Evolutionary conservation across 2,797 vertebrate species (phyloP).

Genomic region (Scolopax bukidnonensis): DNA sequence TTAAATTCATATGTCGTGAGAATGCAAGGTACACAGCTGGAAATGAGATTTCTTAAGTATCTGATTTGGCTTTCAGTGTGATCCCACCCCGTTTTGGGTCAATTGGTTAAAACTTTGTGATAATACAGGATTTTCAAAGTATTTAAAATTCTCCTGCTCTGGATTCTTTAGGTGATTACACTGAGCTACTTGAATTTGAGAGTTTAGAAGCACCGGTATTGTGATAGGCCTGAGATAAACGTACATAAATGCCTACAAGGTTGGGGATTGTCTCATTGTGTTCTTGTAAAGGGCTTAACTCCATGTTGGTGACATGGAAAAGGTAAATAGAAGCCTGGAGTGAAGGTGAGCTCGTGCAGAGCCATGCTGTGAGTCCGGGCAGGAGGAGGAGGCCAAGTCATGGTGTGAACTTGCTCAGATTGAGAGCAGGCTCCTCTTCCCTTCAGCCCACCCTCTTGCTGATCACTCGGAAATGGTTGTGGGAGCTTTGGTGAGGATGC

Average conservation of each 20-base stretch:
- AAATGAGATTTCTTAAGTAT: neutral
- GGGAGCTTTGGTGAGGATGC: fast-evolving
- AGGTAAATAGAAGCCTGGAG: fast-evolving
- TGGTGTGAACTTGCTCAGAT: neutral
- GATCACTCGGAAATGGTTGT: neutral
- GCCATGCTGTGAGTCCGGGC: fast-evolving
- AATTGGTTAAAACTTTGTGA: neutral
- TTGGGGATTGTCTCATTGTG: neutral
- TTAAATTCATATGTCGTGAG: neutral
- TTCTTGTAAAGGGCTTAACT: neutral
- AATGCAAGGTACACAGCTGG: neutral
- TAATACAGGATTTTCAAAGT: neutral
- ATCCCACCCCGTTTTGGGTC: neutral
- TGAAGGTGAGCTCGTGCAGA: neutral
- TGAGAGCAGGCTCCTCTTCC: neutral
- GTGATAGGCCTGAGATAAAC: neutral
- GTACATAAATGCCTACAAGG: neutral
- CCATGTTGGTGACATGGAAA: neutral
- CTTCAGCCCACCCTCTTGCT: neutral
- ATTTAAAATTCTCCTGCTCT: neutral
- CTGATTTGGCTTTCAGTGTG: neutral
- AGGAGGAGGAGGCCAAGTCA: neutral
- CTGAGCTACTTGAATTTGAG: conserved; percentile 28
- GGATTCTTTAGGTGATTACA: conserved; percentile 32
- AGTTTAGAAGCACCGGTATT: neutral